Conservation (phyloP, 2,888 invertebrate species). For the Hydrotaea diabolus region DNA sequence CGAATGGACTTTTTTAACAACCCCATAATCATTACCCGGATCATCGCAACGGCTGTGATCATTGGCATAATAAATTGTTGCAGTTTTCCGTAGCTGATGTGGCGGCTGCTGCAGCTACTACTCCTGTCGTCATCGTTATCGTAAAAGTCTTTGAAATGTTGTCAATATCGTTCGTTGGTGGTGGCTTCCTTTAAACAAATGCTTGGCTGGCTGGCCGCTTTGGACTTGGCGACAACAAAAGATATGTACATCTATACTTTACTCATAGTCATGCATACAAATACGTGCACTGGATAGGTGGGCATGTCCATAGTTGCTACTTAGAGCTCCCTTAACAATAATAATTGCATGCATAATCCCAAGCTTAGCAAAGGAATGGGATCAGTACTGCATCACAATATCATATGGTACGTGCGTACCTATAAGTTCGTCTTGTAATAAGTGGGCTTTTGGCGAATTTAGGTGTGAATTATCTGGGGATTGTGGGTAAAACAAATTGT, state of each 20-base stretch:
- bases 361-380: neutral
- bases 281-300: neutral
- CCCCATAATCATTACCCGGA: constrained; percentile 36
- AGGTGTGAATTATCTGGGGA: constrained; percentile 62
- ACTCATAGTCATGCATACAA: neutral
- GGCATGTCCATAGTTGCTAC: constrained; percentile 43
- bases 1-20: neutral
- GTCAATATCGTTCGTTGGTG: constrained; percentile 49
- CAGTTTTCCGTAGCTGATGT: constrained; percentile 24
- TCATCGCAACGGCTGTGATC: constrained; percentile 51
- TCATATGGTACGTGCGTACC: neutral
- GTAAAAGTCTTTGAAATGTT: constrained; percentile 48
- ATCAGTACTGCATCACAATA: neutral
- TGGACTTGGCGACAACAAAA: constrained; percentile 20
- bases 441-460: constrained; percentile 35
- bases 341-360: constrained; percentile 49
- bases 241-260: neutral
- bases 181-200: constrained; percentile 23
- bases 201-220: neutral
- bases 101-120: constrained; percentile 14
- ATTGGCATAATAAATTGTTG: constrained; percentile 61
- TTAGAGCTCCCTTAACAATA: constrained; percentile 61
- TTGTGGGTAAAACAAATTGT: constrained; percentile 8
- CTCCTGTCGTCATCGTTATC: constrained; percentile 13
- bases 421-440: neutral